Evolutionary conservation across 1,140 invertebrate species (phyloP), one percentile per base, ranked within the genome.

Genomic region (Cydia pomonella): DNA sequence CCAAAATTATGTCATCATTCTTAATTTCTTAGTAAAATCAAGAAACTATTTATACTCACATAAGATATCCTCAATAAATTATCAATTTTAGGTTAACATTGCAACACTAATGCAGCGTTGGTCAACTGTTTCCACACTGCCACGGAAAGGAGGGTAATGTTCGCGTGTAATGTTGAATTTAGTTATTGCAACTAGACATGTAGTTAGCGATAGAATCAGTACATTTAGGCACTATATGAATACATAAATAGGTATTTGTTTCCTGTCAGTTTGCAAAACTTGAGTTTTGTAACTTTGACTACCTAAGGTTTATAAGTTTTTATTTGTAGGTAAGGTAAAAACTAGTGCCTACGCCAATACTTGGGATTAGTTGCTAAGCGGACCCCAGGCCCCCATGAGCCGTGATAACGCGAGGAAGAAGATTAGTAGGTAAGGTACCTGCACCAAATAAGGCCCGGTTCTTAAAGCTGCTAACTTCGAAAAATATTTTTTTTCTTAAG

Each of bases 31-130:
- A 59, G 0, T 53, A 59, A 59, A n/a, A 3, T 18, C 53, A 21
- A 59, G 53, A 23, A 18, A 59, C 53, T 59, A 59, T 59, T 59
- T 59, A 21, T n/a, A 23, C 18, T 3, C 16, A 23, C 53, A 7
- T 23, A 21, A 59, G 53, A 23, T 59, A 59, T 59, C 53, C 53
- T 59, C 53, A 59, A 59, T 59, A 59, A 59, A 59, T 59, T 59
- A 59, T 59, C 53, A 59, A 59, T 59, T 59, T 59, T 59, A 59
- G 18, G 21, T 59, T 59, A 59, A 23, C 53, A 59, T 59, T 23
- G 53, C 53, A 21, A 23, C 53, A 59, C 21, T 23, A 18, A 21
- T 23, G 53, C 21, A 12, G 53, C 9, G 53, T 59, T 59, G 53
- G 53, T 59, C 53, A 59, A 59, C 21, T 16, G 21, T 59, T 59